Base-by-base conservation (phyloP, 2,113 vertebrate species). In the Passerina amoena region DNA sequence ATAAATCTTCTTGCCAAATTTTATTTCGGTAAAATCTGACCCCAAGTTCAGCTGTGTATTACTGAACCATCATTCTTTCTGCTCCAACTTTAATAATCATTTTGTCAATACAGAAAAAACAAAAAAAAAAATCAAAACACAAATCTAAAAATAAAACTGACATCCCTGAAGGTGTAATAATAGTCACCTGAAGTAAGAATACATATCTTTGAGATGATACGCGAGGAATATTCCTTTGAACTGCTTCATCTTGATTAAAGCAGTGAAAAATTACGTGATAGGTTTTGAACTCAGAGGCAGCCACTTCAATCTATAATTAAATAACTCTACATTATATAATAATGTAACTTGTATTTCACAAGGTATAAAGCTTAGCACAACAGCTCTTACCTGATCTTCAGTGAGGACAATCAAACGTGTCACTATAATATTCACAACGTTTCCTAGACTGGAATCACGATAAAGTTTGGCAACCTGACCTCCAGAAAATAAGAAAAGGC, bases 401-500 rank as follows among this genome's bases (percentile, higher is more conserved):
- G 99, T 99, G 91, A 99, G 99, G 97, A 99, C 98, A 96, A 99
- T 99, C 97, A 99, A 97, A 64, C 99, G 98, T 81, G 99, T 99
- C 98, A 99, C 99, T 97, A 99, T 99, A 97, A 99, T 99, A 99
- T 99, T 99, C 99, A 99, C 99, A 99, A 99, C 98, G 98, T 99
- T 99, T 99, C 99, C 99, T 98, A 99, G 99, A 98, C 99, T 99
- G 99, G 99, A 99, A 98, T 99, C 99, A 98, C 98, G 99, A 97
- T 99, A 99, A 99, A 99, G 99, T 99, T 99, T 99, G 99, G 99
- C 99, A 99, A 99, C 99, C 99, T 99, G 99, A 99, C 99, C 99
- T 99, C 99, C 99, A 99, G 98, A 99, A 99, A 99, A 99, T 98
- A 99, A 99, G 98, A 98, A 99, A 99, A 99, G 98, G 98, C 98